Percentiles rank a stretch among this genome's conserved stretches.
phyloP scores from a whole-genome alignment of 2,797 vertebrate species.

The Anableps anableps region DNA sequence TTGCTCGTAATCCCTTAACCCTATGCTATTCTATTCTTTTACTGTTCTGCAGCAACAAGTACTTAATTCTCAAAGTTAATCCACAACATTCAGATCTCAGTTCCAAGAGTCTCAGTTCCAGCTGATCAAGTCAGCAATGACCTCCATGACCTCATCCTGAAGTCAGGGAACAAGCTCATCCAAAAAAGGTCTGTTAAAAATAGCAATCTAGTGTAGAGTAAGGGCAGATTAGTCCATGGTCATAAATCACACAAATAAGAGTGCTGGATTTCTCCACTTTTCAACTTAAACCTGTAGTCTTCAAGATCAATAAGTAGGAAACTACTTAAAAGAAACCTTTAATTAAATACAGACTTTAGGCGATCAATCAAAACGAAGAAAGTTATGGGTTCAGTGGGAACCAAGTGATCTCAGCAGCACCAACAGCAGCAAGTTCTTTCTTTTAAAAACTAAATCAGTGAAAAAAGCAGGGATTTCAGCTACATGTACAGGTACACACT shows the following conservation, averaged over 20 bases:
- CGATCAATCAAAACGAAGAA: slow-evolving; percentile 10
- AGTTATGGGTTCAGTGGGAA: slow-evolving; percentile 25
- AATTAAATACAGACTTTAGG: slow-evolving; percentile 10
- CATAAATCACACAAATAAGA: not conserved
- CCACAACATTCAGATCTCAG: not conserved
- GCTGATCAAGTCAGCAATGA: not conserved
- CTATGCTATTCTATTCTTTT: too few relatives aligned
- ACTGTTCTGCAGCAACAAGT: not conserved
- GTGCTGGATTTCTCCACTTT: not conserved
- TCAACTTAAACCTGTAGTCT: not conserved
- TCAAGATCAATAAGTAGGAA: not conserved
- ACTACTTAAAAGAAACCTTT: slow-evolving; percentile 10
- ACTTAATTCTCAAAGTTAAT: not conserved
- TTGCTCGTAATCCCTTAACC: not conserved
- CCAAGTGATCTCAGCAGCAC: slow-evolving; percentile 16
- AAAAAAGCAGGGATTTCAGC: slow-evolving; percentile 1
- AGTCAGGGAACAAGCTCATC: not conserved
- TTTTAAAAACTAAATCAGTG: slow-evolving; percentile 3
- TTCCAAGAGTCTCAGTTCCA: not conserved
- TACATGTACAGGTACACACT: not conserved
- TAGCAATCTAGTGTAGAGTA: not conserved
- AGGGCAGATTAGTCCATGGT: not conserved
- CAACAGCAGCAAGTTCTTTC: slow-evolving; percentile 3
- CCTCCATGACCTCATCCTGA: not conserved
- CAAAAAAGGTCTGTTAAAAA: not conserved